Evolutionary conservation across 2,113 vertebrate genomes (phyloP), one percentile per base, ranked within the genome.

Genomic region (Speoplatyrhinus poulsoni): DNA sequence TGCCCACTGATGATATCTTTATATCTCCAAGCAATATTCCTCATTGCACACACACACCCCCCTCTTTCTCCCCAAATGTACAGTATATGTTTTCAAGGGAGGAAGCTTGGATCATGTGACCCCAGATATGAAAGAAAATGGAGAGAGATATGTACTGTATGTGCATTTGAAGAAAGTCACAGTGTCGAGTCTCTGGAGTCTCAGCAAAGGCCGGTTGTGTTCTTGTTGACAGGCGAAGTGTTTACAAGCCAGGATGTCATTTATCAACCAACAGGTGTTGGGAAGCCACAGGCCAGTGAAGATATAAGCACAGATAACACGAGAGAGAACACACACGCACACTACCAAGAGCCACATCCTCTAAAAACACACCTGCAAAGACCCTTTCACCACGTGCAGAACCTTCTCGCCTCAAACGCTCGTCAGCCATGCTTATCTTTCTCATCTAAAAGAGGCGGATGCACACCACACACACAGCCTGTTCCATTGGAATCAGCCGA

Each of bases 181-280:
- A 41, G 36, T 41, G 36, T 41, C 4, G 12, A 9, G 41, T 36
- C 33, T 12, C 26, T 15, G 8, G 41, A 13, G 59, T 26, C 19
- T 15, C 17, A 48, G 8, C 10, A 78, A 72, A 71, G 71, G 47
- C 69, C 71, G 78, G 64, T 81, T 82, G 82, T 17, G 70, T 75
- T 76, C 69, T 72, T 69, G 89, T 80, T 89, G 91, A 93, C 88
- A 92, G 86, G 84, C 77, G 7, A 65, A n/a, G n/a, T 57, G 75
- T 76, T 75, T 77, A 64, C 63, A 64, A 41, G 58, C 3, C 80
- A 89, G 87, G 89, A 92, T 82, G 88, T 87, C 77, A 90, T 88
- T 92, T 86, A 90, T 93, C 91, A 93, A 86, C 91, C 91, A 93
- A 86, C 91, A 93, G 91, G 91, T 93, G 90, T 85, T 77, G 89